These are phyloP conservation scores for Erynnis tages DNA, from an alignment of 2,888 invertebrate genomes.

Conservation along the genomic window DNA sequence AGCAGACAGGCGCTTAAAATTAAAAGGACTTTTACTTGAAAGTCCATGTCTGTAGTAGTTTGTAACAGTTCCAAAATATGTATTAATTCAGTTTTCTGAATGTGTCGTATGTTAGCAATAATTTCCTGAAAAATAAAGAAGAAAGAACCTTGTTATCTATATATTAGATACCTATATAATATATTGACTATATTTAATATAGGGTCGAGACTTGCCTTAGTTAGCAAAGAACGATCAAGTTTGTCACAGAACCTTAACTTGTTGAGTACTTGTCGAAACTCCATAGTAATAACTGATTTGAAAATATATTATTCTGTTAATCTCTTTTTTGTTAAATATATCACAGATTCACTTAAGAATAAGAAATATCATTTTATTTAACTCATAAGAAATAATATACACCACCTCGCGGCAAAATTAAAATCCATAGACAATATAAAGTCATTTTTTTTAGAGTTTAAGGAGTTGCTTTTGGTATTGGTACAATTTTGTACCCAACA, in stretches of 20 bases:
- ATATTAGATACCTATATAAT: too few relatives aligned
- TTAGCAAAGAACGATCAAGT: neutral
- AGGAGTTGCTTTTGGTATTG: too few relatives aligned
- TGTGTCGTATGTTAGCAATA: slow-evolving; percentile 3
- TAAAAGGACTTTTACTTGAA: slow-evolving; percentile 53
- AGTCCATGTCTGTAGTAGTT: slow-evolving; percentile 43
- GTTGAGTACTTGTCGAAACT: slow-evolving; percentile 1
- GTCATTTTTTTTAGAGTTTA: too few relatives aligned
- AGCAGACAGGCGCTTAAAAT: slow-evolving; percentile 51
- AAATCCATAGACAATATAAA: too few relatives aligned
- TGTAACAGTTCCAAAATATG: slow-evolving; percentile 48
- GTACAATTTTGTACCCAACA: too few relatives aligned
- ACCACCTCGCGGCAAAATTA: too few relatives aligned
- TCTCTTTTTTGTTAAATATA: too few relatives aligned
- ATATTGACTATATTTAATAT: neutral
- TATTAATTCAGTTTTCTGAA: slow-evolving; percentile 38
- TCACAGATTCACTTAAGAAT: too few relatives aligned
- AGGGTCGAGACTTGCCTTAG: neutral
- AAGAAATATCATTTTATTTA: too few relatives aligned
- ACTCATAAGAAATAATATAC: too few relatives aligned
- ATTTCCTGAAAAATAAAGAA: slow-evolving; percentile 18
- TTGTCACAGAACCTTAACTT: slow-evolving; percentile 5
- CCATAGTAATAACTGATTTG: slow-evolving; percentile 11
- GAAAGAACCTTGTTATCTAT: too few relatives aligned
- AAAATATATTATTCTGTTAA: too few relatives aligned